Evolutionary conservation across 2,888 invertebrate genomes (phyloP).

Genomic region (Leptinotarsa juncta): DNA sequence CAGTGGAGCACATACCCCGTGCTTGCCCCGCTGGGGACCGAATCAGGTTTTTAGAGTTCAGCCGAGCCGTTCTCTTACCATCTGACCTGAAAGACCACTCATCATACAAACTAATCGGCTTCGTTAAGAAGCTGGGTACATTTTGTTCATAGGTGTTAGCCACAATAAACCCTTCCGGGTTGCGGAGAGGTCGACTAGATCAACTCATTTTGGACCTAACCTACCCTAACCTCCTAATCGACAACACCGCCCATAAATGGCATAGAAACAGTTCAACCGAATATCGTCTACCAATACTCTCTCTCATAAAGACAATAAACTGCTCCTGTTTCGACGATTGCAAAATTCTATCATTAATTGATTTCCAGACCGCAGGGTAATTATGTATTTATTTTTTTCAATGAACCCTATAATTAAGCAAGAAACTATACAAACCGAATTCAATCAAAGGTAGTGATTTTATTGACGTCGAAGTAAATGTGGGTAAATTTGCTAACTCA

Average conservation of each 20-base stretch:
- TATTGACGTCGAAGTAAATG: slow-evolving; percentile 24
- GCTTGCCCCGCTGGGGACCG: too few species aligned
- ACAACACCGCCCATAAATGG: background rate
- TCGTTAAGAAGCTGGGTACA: too few species aligned
- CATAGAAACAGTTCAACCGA: background rate
- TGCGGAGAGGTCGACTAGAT: too few species aligned
- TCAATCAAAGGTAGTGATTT: slow-evolving; percentile 5
- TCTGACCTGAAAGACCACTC: too few species aligned
- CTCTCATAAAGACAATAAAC: slow-evolving; percentile 1
- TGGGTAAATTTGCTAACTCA: slow-evolving; percentile 41
- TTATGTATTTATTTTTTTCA: background rate
- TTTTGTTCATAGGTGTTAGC: too few species aligned
- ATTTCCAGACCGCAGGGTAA: background rate
- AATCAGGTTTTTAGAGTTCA: too few species aligned
- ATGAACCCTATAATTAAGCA: background rate
- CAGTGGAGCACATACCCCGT: too few species aligned
- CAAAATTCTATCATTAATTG: background rate
- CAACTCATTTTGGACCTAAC: too few species aligned
- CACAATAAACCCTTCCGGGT: too few species aligned
- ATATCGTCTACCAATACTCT: background rate
- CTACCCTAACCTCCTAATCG: too few species aligned
- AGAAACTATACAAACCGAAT: slow-evolving; percentile 5
- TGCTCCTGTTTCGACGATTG: background rate
- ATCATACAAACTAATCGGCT: too few species aligned
- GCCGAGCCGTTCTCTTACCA: too few species aligned